Evolutionary conservation across 2,888 invertebrate species (phyloP).

Genomic region (Drosophila quinaria): DNA sequence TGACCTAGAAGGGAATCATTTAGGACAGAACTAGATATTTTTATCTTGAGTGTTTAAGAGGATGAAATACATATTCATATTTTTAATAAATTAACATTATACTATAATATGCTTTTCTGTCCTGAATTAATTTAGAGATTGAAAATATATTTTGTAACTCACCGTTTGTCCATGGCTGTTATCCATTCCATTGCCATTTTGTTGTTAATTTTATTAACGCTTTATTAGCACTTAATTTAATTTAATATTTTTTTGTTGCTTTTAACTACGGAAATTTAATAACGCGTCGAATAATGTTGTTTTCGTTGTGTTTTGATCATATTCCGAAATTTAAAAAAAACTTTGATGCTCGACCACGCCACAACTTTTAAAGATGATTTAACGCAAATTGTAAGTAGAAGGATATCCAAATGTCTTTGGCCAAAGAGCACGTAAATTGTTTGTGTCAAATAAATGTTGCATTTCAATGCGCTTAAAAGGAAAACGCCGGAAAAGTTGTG

Average conservation of each 20-base stretch:
- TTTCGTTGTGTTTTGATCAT: slow-evolving; percentile 1
- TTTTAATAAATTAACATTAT: neutral
- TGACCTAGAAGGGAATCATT: neutral
- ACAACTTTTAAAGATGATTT: slow-evolving; percentile 41
- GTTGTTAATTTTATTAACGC: slow-evolving; percentile 13
- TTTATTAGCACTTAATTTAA: neutral
- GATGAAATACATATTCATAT: neutral
- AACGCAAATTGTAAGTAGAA: slow-evolving; percentile 42
- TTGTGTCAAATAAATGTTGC: slow-evolving; percentile 51
- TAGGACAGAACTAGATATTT: neutral
- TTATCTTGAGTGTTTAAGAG: neutral
- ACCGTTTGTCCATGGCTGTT: slow-evolving; percentile 87
- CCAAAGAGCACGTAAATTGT: slow-evolving; percentile 31
- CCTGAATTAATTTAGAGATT: too few species aligned
- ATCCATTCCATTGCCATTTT: slow-evolving; percentile 87
- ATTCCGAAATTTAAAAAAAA: slow-evolving; percentile 17
- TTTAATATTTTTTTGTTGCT: neutral
- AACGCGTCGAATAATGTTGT: neutral
- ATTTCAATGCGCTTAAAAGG: slow-evolving; percentile 40
- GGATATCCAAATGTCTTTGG: slow-evolving; percentile 41
- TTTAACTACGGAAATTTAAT: slow-evolving; percentile 7
- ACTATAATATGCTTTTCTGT: neutral
- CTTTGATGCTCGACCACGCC: slow-evolving; percentile 28
- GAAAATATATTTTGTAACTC: slow-evolving; percentile 46
- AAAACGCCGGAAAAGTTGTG: slow-evolving; percentile 58